Evolutionary conservation across 2,888 invertebrate genomes (phyloP), one percentile per base, ranked within the genome.

Genomic region (Protophormia terraenovae): DNA sequence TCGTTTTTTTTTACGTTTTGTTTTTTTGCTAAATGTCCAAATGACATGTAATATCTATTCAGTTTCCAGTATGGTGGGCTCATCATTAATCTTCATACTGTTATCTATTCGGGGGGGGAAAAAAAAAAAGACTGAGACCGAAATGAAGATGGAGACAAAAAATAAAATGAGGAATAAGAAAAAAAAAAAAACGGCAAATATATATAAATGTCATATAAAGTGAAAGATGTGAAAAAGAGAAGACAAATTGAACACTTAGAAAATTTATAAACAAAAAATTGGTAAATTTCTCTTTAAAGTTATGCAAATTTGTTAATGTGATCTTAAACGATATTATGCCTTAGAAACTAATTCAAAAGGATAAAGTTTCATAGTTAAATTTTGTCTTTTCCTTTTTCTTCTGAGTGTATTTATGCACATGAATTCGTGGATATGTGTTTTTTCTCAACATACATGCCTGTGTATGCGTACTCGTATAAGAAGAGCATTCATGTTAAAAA

Each of bases 61-160:
- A 67, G 66, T 50, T 66, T 73, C 73, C 60, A 67, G 27, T 22
- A 29, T 62, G 71, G 71, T 72, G 67, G 60, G 60, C 80, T 72
- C 71, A 41, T 77, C 84, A 77, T 84, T 72, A 72, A 80, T 84
- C 76, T 80, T 77, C 50, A 53, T 41, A 41, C 41, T 72, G 45
- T 80, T 72, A 76, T 80, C 53, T 76, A 14, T 24, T 14, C 53
- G 5, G n/a, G 58, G 32, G 14, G n/a, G n/a, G n/a, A n/a, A n/a
- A n/a, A n/a, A 27, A 6, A 53, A 60, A 72, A 32, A 35, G 0
- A 71, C 19, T 35, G 47, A 69, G n/a, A 67, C 47, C n/a, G 53
- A 77, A 38, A 38, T 35, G n/a, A 2, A 66, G 45, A 60, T 71
- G 16, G 27, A 62, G 32, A 55, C 24, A 64, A 41, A 22, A 67